A percentile compares a stretch with the other conserved stretches of the same genome.
These are phyloP conservation scores for Anarsia innoxiella DNA, from an alignment of 2,888 invertebrate genomes.

Conservation along the genomic window DNA sequence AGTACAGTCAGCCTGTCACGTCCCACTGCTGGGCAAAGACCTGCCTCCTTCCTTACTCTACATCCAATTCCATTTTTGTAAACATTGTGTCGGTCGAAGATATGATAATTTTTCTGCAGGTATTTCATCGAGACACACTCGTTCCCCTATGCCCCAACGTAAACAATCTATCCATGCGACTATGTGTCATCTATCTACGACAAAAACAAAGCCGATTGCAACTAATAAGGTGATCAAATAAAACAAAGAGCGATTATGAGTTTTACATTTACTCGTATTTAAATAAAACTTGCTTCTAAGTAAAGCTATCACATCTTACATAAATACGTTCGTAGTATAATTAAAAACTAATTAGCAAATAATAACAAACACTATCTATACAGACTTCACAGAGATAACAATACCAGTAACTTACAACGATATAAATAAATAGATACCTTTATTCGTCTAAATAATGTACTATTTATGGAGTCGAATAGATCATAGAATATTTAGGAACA, in stretches of 20 bases:
- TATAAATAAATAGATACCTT: constrained; percentile 53
- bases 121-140: background rate
- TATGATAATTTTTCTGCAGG: background rate
- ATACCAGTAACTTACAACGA: constrained; percentile 46
- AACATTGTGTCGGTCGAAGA: background rate
- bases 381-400: constrained; percentile 54
- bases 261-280: constrained; percentile 62
- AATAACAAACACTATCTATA: constrained; percentile 58
- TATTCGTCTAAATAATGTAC: constrained; percentile 31
- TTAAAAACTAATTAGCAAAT: constrained; percentile 46
- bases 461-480: constrained; percentile 32
- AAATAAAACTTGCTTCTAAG: constrained; percentile 68
- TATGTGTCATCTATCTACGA: constrained; percentile 1
- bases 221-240: constrained; percentile 49
- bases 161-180: constrained; percentile 1
- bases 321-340: constrained; percentile 31
- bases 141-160: background rate
- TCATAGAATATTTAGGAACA: constrained; percentile 51
- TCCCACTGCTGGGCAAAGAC: too few relatives aligned
- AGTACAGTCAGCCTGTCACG: too few relatives aligned
- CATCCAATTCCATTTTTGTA: background rate
- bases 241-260: constrained; percentile 55
- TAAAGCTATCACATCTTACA: constrained; percentile 74
- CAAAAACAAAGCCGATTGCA: background rate
- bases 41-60: background rate